Evolutionary conservation across 1,140 invertebrate species (phyloP).

Genomic region (Adoxophyes honmai): DNA sequence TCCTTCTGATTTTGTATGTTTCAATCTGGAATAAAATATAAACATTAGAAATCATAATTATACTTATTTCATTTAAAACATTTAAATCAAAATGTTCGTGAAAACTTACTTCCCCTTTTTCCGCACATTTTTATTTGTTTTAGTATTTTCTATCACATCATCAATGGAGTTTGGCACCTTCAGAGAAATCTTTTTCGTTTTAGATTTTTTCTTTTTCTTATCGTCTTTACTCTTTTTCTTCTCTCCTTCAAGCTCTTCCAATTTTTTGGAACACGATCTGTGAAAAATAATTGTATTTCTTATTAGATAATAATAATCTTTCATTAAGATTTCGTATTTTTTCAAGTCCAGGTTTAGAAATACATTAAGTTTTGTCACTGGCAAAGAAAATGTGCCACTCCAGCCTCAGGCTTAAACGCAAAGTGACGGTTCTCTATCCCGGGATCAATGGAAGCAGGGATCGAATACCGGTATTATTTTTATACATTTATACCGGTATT

Average conservation of each 20-base stretch:
- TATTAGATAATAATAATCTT: background rate
- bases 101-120: slow-evolving; percentile 74
- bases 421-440: no score
- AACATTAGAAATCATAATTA: no score
- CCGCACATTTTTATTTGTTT: slow-evolving; percentile 65
- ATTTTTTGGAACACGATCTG: slow-evolving; percentile 78
- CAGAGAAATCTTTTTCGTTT: slow-evolving; percentile 68
- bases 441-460: no score
- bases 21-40: slow-evolving; percentile 54
- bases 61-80: no score
- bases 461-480: no score
- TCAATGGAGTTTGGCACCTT: slow-evolving; percentile 65
- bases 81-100: no score
- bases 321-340: no score
- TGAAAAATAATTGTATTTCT: slow-evolving; percentile 15
- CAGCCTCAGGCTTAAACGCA: no score
- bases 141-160: slow-evolving; percentile 55
- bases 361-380: no score
- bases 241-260: slow-evolving; percentile 73
- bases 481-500: no score
- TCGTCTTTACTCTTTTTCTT: slow-evolving; percentile 64
- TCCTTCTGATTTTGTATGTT: slow-evolving; percentile 54
- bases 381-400: no score
- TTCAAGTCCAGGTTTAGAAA: no score
- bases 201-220: slow-evolving; percentile 72